Evolutionary conservation across 2,888 invertebrate species (phyloP).

Genomic region (Phaonia tiefii): DNA sequence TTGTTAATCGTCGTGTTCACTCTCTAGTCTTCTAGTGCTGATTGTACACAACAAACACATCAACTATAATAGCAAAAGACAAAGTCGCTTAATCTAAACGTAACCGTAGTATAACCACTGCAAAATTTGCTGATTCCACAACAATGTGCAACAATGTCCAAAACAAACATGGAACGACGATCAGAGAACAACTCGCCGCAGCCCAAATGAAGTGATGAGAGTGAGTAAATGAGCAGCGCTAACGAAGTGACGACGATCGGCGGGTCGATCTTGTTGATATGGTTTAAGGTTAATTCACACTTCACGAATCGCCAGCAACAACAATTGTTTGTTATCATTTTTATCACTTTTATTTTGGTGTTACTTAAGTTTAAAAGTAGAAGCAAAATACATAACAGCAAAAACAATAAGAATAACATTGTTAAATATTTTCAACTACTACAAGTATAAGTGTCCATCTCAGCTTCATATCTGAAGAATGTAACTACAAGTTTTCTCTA

Average conservation of each 20-base stretch:
- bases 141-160: not conserved
- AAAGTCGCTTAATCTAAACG: not conserved
- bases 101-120: too few relatives aligned
- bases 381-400: not conserved
- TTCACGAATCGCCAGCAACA: constrained; percentile 46
- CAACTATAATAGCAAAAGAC: not conserved
- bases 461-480: too few relatives aligned
- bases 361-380: constrained; percentile 27
- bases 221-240: too few relatives aligned
- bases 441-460: too few relatives aligned
- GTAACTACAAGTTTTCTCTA: too few relatives aligned
- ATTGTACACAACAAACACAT: constrained; percentile 1
- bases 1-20: constrained; percentile 14
- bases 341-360: constrained; percentile 14
- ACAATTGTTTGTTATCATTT: constrained; percentile 26
- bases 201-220: too few relatives aligned
- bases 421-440: not conserved
- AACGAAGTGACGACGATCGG: too few relatives aligned
- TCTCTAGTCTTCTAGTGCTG: not conserved
- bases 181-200: too few relatives aligned
- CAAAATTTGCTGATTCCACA: not conserved
- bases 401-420: not conserved
- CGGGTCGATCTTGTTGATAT: constrained; percentile 32
- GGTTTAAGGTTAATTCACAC: constrained; percentile 62
- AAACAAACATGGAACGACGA: too few relatives aligned